A percentile compares a stretch with the other conserved stretches of the same genome.
Conservation (phyloP, 2,797 vertebrate species). For the Lagocephalus sceleratus region DNA sequence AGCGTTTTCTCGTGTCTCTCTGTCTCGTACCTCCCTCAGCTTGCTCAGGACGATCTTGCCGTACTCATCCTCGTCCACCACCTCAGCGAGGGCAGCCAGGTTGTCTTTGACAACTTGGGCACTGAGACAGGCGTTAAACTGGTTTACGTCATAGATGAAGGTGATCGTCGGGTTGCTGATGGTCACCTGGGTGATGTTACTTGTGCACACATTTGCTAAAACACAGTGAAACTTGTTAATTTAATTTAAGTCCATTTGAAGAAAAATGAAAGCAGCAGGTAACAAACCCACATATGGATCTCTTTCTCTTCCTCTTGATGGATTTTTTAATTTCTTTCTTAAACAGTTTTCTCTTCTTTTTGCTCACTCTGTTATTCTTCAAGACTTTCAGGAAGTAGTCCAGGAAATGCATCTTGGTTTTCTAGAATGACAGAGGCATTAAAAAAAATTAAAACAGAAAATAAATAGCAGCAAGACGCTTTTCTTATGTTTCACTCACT, state of each 20-base stretch:
- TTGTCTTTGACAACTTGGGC: constrained; percentile 50
- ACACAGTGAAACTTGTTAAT: background rate
- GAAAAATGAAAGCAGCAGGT: background rate
- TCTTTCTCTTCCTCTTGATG: constrained; percentile 3
- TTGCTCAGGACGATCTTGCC: constrained; percentile 64
- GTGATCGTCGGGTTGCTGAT: constrained; percentile 63
- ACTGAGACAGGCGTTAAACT: constrained; percentile 72
- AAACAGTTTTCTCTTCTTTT: constrained; percentile 12
- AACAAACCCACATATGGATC: constrained; percentile 50
- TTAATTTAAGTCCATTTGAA: background rate
- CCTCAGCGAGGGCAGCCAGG: constrained; percentile 54
- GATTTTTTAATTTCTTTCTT: constrained; percentile 30
- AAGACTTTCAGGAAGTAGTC: constrained; percentile 38
- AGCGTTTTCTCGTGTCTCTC: background rate
- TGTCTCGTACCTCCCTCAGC: constrained; percentile 64
- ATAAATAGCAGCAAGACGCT: background rate
- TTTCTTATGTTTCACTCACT: constrained; percentile 40
- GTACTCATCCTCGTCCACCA: constrained; percentile 49
- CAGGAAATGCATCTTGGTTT: constrained; percentile 42
- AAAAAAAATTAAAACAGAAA: constrained; percentile 12
- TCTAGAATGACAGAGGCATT: constrained; percentile 34
- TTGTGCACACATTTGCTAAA: constrained; percentile 49
- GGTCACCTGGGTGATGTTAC: constrained; percentile 53
- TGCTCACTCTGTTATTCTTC: background rate
- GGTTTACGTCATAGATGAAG: constrained; percentile 58